Conservation (phyloP, 2,797 vertebrate species). For the Echiichthys vipera region DNA sequence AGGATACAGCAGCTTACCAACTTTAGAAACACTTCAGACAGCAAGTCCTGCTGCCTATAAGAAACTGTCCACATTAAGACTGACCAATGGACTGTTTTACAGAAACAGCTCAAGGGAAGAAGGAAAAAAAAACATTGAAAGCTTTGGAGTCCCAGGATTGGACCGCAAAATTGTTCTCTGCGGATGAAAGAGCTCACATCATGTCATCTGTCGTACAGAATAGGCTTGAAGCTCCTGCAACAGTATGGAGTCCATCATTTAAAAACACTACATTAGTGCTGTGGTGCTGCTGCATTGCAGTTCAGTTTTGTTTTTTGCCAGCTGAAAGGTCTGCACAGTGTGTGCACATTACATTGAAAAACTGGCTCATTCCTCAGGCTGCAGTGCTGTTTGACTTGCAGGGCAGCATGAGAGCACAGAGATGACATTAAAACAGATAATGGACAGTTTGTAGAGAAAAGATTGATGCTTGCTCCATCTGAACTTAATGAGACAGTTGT, state of each 20-base stretch:
- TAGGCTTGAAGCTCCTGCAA: slow-evolving; percentile 21
- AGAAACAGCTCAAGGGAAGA: neutral
- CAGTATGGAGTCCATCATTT: slow-evolving; percentile 34
- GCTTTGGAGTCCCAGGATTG: slow-evolving; percentile 22
- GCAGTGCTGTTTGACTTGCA: slow-evolving; percentile 31
- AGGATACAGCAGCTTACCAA: slow-evolving; percentile 30
- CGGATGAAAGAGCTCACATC: slow-evolving; percentile 33
- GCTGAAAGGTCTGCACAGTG: slow-evolving; percentile 38
- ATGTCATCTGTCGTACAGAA: slow-evolving; percentile 34
- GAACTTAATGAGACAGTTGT: slow-evolving; percentile 9
- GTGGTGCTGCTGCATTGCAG: slow-evolving; percentile 46
- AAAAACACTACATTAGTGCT: slow-evolving; percentile 44
- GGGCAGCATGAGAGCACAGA: slow-evolving; percentile 10
- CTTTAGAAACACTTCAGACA: slow-evolving; percentile 21
- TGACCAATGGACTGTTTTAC: slow-evolving; percentile 26
- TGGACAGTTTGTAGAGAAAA: slow-evolving; percentile 7
- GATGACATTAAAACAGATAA: slow-evolving; percentile 33
- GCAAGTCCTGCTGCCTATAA: slow-evolving; percentile 20
- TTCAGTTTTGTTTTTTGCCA: slow-evolving; percentile 48
- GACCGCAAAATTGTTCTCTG: slow-evolving; percentile 35
- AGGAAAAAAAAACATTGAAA: slow-evolving; percentile 1
- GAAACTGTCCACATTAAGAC: slow-evolving; percentile 4
- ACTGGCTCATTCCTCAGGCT: slow-evolving; percentile 52
- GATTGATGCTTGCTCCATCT: neutral
- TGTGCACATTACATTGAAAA: slow-evolving; percentile 39